Base-by-base conservation (phyloP, 2,888 invertebrate genomes). In the Philhelius pedissequus region DNA sequence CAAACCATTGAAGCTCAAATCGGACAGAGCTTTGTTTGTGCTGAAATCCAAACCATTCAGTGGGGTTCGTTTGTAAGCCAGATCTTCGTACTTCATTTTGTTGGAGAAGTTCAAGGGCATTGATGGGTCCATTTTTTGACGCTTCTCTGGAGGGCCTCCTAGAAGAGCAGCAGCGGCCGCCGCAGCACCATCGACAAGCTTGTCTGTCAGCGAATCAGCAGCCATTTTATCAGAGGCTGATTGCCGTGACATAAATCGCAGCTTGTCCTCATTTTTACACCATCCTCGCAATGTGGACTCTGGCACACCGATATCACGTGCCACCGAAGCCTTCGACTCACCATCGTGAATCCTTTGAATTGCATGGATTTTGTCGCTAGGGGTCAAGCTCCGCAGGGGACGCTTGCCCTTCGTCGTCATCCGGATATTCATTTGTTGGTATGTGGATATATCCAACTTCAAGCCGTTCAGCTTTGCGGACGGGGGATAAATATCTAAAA, bases 221-320 rank as follows among this genome's bases (percentile, higher is more conserved):
- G 89, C 88, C 75, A 90, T 87, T 50, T 95, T 95, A 87, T 95
- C 95, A 1, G 95, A 95, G 8, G 94, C 94, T 64, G 95, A 94
- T 88, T 95, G 94, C 9, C 95, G 93, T 30, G 95, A 95, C 89
- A 95, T 94, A 90, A 94, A 94, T 86, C 95, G 91, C 4, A 94
- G 91, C 90, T 96, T 96, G 88, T 95, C 95, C 89, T 96, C 96
- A 89, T 96, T 96, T 91, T 97, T 97, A 92, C 96, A 97, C 97
- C 97, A 97, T 77, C 97, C 97, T 3, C 97, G 93, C 15, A 97
- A 92, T 8, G 97, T 97, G 3, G 96, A 96, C 91, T 97, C 97
- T 0, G 97, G 96, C 18, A 97, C 96, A 38, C 96, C 96, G 89
- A 96, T 96, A 90, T 96, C 96, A 3, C 96, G 93, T 2, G 96